These are phyloP conservation scores for Agriopis marginaria DNA, from an alignment of 2,888 invertebrate species.

Conservation along the genomic window DNA sequence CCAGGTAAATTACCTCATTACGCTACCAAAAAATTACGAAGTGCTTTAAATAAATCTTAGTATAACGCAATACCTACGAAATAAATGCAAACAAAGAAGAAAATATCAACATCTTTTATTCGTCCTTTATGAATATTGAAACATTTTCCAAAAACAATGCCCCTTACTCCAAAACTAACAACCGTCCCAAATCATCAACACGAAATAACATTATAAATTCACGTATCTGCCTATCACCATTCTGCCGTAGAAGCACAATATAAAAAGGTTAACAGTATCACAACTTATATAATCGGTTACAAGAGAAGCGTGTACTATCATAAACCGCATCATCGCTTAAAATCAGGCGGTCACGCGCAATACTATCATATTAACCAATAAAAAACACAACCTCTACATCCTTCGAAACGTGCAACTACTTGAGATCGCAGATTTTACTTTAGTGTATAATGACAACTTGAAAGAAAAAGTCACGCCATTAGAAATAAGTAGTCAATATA, in stretches of 20 bases:
- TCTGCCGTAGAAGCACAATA: constrained; percentile 39
- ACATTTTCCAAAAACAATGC: constrained; percentile 40
- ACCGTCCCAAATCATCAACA: constrained; percentile 55
- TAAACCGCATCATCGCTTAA: too few species aligned
- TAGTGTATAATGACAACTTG: too few species aligned
- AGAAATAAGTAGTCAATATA: too few species aligned
- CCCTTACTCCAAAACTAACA: constrained; percentile 37
- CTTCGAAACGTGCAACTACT: too few species aligned
- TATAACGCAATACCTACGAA: not conserved
- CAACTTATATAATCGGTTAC: not conserved
- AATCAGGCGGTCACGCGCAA: too few species aligned
- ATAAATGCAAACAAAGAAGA: not conserved
- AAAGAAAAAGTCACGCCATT: too few species aligned
- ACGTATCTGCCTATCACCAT: constrained; percentile 75
- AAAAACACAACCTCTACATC: too few species aligned
- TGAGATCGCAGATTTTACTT: too few species aligned
- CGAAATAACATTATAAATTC: constrained; percentile 68
- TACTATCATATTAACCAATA: too few species aligned
- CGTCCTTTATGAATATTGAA: constrained; percentile 41
- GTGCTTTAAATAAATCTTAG: not conserved
- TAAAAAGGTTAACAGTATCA: constrained; percentile 13
- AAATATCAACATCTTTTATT: constrained; percentile 12
- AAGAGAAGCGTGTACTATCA: too few species aligned
- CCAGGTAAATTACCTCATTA: too few species aligned
- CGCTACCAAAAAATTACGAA: too few species aligned